Evolutionary conservation across 35 echinoderm and acorn worm species (phyloP).

Genomic region (Hemicentrotus pulcherrimus): DNA sequence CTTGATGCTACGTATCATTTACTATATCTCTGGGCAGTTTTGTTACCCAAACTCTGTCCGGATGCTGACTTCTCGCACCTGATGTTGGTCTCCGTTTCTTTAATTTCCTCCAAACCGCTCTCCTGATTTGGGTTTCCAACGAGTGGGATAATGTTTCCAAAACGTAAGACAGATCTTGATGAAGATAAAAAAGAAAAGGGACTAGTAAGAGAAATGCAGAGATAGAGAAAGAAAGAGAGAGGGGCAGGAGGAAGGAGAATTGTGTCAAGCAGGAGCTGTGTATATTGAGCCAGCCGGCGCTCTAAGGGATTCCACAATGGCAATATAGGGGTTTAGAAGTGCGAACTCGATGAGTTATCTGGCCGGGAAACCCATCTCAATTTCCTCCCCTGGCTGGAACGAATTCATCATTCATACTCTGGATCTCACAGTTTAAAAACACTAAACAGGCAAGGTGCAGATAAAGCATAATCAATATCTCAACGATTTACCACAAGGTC

Average conservation of each 20-base stretch:
- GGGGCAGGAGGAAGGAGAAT: not conserved
- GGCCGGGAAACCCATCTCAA: not conserved
- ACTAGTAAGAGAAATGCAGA: not conserved
- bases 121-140: slow-evolving; percentile 23
- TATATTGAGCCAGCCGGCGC: slow-evolving; percentile 29
- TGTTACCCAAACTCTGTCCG: slow-evolving; percentile 47
- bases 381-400: not conserved
- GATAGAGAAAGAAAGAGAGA: not conserved
- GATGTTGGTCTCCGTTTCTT: slow-evolving; percentile 20
- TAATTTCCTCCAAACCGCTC: slow-evolving; percentile 29
- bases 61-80: slow-evolving; percentile 46
- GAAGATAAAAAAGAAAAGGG: not conserved
- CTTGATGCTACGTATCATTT: slow-evolving; percentile 16
- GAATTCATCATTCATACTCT: not conserved
- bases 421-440: not conserved
- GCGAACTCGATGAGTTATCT: slow-evolving; percentile 26
- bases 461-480: not conserved
- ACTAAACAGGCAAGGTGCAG: not conserved
- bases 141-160: slow-evolving; percentile 21
- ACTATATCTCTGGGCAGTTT: slow-evolving; percentile 50
- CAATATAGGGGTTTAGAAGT: not conserved
- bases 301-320: not conserved
- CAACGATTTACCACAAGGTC: not conserved
- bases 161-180: not conserved
- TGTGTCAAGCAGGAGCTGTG: slow-evolving; percentile 39